Conservation (phyloP, 2,797 vertebrate species). For the Trichosurus vulpecula region DNA sequence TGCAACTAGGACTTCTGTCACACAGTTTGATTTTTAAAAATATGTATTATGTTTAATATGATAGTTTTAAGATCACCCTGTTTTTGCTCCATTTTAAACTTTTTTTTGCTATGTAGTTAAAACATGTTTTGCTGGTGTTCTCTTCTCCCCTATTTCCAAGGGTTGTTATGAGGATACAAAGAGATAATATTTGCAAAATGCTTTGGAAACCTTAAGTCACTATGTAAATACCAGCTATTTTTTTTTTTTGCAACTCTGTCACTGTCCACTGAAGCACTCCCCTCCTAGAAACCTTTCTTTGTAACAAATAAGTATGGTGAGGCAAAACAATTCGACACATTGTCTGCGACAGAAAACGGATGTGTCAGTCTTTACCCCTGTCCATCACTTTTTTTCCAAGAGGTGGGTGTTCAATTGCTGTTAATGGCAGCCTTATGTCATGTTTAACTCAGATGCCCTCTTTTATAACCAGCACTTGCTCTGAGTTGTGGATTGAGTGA, state of each 20-base stretch:
- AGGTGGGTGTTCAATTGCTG: neutral
- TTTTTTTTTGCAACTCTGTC: neutral
- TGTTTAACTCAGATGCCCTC: constrained; percentile 18
- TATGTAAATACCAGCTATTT: neutral
- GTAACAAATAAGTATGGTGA: neutral
- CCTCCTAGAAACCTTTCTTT: neutral
- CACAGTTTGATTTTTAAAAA: neutral
- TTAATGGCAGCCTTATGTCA: neutral
- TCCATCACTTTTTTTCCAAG: neutral
- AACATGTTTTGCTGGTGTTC: neutral
- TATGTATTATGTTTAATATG: neutral
- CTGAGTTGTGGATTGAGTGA: constrained; percentile 19
- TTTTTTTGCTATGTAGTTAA: neutral
- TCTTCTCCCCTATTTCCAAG: neutral
- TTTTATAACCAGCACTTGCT: constrained; percentile 18
- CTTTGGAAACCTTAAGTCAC: neutral
- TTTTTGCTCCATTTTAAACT: neutral
- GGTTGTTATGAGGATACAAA: neutral
- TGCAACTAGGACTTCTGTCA: neutral
- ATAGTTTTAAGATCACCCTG: neutral
- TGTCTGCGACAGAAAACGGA: neutral
- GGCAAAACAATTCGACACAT: neutral
- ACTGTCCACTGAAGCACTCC: neutral
- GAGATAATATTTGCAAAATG: neutral
- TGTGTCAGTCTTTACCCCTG: neutral